Evolutionary conservation across 2,113 vertebrate species (phyloP), one percentile per base, ranked within the genome.

Genomic region (Tinamus guttatus): DNA sequence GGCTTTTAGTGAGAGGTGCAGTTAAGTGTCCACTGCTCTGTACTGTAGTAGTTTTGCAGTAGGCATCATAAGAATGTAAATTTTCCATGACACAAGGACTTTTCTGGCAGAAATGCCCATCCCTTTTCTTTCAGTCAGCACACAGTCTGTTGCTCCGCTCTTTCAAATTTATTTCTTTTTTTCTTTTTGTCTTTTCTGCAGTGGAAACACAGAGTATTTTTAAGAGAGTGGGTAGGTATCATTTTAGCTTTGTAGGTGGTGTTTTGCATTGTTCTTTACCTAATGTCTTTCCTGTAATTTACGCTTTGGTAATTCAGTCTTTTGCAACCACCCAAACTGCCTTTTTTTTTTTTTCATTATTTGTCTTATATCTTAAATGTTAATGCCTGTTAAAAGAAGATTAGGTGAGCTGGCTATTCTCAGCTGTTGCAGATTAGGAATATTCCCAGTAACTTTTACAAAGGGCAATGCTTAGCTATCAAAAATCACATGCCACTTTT

Each of bases 401-500:
- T 74, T 40, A 56, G 20, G 73, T 74, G 54, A 70, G 49, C 20
- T 76, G 43, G 4, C 9, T 85, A 24, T 94, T 91, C 34, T 89
- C 54, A 73, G 78, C 32, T 89, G 47, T 38, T 90, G 59, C 36
- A 56, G 63, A 34, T 91, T 30, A 58, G 58, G 38, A 74, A 36
- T 82, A 70, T 87, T 12, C 52, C 94, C 71, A 79, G 74, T 34
- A 18, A 70, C 77, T 71, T 87, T 84, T 87, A 63, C 32, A 12
- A 15, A 60, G 62, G 65, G 34, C 28, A 73, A 19, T 68, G 64
- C 47, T 85, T 87, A 56, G n/a, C 43, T 94, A 40, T 85, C 21
- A 90, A 93, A 96, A 96, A 77, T 19, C 15, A 82, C 79, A 18
- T 77, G 54, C 20, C 22, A n/a, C 81, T 5, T 82, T 82, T 85